Percentiles rank a stretch among this genome's conserved stretches.
phyloP scores from a whole-genome alignment of 2,888 invertebrate genomes.

The Aleiodes alternator region DNA sequence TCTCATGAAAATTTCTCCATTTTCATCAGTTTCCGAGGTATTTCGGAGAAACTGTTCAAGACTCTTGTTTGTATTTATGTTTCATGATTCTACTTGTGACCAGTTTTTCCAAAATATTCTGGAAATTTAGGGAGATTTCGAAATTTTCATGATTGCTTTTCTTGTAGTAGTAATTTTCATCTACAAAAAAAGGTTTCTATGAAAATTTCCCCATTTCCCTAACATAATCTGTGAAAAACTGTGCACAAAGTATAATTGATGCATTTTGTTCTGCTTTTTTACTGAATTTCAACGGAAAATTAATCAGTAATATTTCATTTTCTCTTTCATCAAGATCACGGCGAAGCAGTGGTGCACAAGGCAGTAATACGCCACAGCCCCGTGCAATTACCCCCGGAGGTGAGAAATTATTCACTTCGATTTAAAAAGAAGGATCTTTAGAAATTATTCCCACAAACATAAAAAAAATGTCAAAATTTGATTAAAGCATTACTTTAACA shows the following conservation, averaged over 20 bases:
- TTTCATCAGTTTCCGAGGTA: not conserved
- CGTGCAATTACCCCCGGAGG: slow-evolving; percentile 86
- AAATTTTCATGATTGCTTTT: not conserved
- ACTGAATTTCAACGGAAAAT: not conserved
- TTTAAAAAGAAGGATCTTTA: not conserved
- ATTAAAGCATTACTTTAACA: slow-evolving; percentile 1
- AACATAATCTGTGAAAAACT: too few species aligned
- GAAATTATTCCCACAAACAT: not conserved
- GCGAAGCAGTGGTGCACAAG: slow-evolving; percentile 85
- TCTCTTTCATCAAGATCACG: slow-evolving; percentile 81
- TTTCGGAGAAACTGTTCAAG: too few species aligned
- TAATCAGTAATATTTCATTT: slow-evolving; percentile 2
- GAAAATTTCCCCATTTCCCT: too few species aligned
- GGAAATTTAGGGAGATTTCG: not conserved
- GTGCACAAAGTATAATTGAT: too few species aligned
- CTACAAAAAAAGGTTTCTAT: too few species aligned
- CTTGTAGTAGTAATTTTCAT: too few species aligned
- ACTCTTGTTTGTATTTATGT: too few species aligned
- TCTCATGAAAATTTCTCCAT: not conserved
- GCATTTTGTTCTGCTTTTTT: too few species aligned
- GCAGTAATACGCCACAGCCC: slow-evolving; percentile 84
- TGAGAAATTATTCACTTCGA: slow-evolving; percentile 69
- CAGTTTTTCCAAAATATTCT: too few species aligned
- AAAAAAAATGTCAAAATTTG: not conserved
- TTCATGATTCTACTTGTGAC: too few species aligned